phyloP scores from a whole-genome alignment of 2,888 invertebrate genomes.

The Creontiades dilutus region DNA sequence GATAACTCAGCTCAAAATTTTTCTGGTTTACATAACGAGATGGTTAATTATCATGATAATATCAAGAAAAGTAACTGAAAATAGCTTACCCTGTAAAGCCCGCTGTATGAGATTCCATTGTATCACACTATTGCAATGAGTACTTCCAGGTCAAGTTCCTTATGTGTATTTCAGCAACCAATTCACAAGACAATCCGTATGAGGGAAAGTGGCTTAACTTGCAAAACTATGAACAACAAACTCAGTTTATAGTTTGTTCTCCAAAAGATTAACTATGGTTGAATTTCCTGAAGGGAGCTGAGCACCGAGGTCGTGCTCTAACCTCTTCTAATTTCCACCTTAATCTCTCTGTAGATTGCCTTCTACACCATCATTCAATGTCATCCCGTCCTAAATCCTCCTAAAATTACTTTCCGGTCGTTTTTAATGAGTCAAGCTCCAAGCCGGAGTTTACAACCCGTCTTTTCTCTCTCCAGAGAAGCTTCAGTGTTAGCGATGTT shows the following conservation, averaged over 20 bases:
- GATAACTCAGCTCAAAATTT: too few species aligned
- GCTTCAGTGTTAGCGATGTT: too few species aligned
- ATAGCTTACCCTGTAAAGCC: too few species aligned
- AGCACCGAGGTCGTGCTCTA: neutral
- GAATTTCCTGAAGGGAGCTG: neutral
- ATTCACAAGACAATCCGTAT: too few species aligned
- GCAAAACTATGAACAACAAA: neutral
- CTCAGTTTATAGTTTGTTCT: neutral
- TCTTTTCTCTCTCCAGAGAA: neutral
- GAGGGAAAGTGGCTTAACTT: too few species aligned
- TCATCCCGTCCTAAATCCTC: slow-evolving; percentile 12
- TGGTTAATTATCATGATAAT: too few species aligned
- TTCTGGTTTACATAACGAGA: too few species aligned
- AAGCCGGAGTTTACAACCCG: neutral
- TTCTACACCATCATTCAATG: slow-evolving; percentile 16
- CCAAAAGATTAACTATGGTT: neutral
- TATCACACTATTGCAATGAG: too few species aligned
- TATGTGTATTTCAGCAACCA: too few species aligned
- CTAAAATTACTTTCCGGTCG: slow-evolving; percentile 20
- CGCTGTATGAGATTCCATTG: too few species aligned
- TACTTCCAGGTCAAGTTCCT: neutral
- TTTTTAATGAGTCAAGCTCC: slow-evolving; percentile 1
- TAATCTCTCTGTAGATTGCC: slow-evolving; percentile 17
- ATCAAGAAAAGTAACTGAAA: too few species aligned
- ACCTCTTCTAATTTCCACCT: slow-evolving; percentile 25